A percentile compares a stretch with the other conserved stretches of the same genome.
phyloP scores from a whole-genome alignment of 2,113 vertebrate species.

The Myotis lucifugus region DNA sequence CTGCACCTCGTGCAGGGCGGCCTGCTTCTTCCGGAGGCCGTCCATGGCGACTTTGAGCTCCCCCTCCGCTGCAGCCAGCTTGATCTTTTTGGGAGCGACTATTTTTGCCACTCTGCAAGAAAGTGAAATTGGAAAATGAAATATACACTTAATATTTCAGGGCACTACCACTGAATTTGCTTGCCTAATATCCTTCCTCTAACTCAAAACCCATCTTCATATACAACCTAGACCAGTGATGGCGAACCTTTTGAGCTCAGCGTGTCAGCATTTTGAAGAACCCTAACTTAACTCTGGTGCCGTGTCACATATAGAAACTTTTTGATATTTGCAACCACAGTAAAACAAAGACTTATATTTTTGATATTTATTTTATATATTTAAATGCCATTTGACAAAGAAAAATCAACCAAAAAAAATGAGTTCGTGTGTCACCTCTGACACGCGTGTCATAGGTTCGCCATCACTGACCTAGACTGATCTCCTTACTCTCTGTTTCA shows the following conservation, averaged over 20 bases:
- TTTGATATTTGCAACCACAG: too few relatives aligned
- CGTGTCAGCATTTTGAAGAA: too few relatives aligned
- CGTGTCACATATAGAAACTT: too few relatives aligned
- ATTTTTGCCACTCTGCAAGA: conserved; percentile 89
- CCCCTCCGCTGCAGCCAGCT: conserved; percentile 88
- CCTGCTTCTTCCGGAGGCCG: conserved; percentile 89
- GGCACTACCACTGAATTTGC: not conserved
- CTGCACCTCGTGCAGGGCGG: conserved; percentile 89
- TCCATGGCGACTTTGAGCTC: conserved; percentile 89
- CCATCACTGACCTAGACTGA: not conserved
- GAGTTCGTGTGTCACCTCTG: too few relatives aligned
- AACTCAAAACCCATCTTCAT: not conserved
- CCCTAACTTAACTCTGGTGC: too few relatives aligned
- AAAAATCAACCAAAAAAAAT: too few relatives aligned
- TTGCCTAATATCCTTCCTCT: not conserved
- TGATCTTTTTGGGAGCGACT: conserved; percentile 92
- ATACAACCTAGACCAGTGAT: not conserved
- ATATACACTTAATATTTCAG: not conserved
- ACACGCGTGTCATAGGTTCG: too few relatives aligned
- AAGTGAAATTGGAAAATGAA: conserved; percentile 64
- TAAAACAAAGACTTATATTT: too few relatives aligned
- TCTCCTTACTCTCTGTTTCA: not conserved
- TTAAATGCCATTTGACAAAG: too few relatives aligned
- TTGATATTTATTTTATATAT: too few relatives aligned
- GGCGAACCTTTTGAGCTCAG: too few relatives aligned